Base-by-base conservation (phyloP, 2,888 invertebrate species). In the Lasius platythorax region DNA sequence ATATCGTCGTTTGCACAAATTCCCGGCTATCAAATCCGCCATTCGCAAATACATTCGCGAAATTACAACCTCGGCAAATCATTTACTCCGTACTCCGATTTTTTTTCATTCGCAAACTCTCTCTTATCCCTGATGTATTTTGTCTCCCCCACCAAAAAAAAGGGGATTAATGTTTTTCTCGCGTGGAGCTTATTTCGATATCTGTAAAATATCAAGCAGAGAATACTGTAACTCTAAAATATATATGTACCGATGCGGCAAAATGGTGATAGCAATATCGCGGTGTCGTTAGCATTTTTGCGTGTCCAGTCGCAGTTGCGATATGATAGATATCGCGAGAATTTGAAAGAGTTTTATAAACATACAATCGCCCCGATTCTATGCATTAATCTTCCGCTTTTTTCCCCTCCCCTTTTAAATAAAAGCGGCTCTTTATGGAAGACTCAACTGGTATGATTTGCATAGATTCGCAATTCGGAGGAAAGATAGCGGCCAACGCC, bases 1-100 rank as follows among this genome's bases (percentile, higher is more conserved):
- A 64, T 68, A 78, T 83, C 78, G 82, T 91, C 92, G 92, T 91
- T 92, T 91, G 93, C 91, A 88, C 30, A 33, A 67, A 78, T 78
- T 74, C 64, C 12, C 43, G 9, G 46, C 46, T 37, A 37, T 28
- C n/a, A 28, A 50, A 30, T 68, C 56, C 58, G 28, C 50, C 6
- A 23, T 28, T 46, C 15, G 9, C 40, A n/a, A 37, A 18, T 18
- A 1, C 5, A n/a, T 6, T 50, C 11, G 64, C 3, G 50, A 64
- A 46, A 76, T 66, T 53, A 11, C 37, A 37, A 40, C 43, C n/a
- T 70, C 11, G 33, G 50, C 50, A 50, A 70, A 12, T 53, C 9
- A 43, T 11, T 18, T 28, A 28, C 15, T 56, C 56, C 28, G 9
- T 23, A 8, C 40, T 46, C 23, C 23, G n/a, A 33, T 37, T 46